Base-by-base conservation (phyloP, 2,797 vertebrate genomes). In the Rhabdomys pumilio region DNA sequence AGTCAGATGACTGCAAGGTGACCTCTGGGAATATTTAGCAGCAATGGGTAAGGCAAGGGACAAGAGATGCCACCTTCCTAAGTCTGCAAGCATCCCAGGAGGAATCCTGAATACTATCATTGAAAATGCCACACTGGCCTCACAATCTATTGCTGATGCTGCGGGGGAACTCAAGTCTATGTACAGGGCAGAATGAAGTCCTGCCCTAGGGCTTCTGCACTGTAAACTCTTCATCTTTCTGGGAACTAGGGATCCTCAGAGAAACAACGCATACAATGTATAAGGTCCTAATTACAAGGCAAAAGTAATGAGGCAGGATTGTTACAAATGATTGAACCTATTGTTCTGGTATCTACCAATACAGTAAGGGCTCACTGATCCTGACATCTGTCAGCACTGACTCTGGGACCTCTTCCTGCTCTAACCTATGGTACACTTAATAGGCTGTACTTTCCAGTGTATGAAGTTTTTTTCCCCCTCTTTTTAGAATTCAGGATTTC, bases 401-500 rank as follows among this genome's bases (percentile, higher is more conserved):
- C 34, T 17, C 3, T 14, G 41, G 34, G 1, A 0, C 34, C n/a
- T 53, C 12, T 75, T 50, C 22, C 61, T 55, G 55, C 59, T 87
- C 75, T 80, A 38, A 76, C 22, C 38, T 47, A 50, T 13, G 53
- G 65, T 3, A 75, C 55, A 76, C 12, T 63, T 69, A 63, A 63
- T 1, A 12, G 85, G 69, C 50, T 96, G 55, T 19, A 50, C 87
- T 95, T 96, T 44, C 72, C 15, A 8, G 29, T 69, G 65, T 94
- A 73, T 85, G 17, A 1, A 86, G 0, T 67, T 63, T 22, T 10
- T 14, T 6, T n/a, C 3, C 34, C 7, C 12, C 75, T 69, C 67
- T 94, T 55, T 92, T 89, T 22, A 75, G 73, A 22, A 57, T 94
- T 93, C 55, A 82, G 91, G 75, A 94, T 94, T 95, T 72, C 79